Evolutionary conservation across 1,140 invertebrate genomes (phyloP).

Genomic region (Micrasema longulum): DNA sequence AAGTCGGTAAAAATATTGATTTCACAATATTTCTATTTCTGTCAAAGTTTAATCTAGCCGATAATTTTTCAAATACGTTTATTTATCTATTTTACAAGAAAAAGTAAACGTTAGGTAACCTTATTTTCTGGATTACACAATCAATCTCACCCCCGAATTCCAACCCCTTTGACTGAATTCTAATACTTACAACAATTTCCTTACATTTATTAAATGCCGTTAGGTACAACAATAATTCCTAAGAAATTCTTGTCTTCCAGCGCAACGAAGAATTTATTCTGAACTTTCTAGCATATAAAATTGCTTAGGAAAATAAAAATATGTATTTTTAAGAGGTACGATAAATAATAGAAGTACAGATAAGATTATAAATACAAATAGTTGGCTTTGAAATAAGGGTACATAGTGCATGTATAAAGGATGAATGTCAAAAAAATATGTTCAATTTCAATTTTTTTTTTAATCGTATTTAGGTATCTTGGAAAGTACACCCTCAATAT

Average conservation of each 20-base stretch:
- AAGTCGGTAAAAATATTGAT: too few relatives aligned
- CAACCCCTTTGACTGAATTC: constrained; percentile 8
- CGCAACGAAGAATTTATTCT: neutral
- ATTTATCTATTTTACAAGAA: too few relatives aligned
- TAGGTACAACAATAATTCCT: constrained; percentile 1
- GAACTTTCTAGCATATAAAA: neutral
- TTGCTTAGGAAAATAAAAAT: neutral
- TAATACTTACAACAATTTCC: neutral
- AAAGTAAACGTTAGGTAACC: neutral
- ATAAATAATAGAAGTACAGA: neutral
- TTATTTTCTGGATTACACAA: neutral
- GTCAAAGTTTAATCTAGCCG: too few relatives aligned
- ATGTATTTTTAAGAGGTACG: neutral
- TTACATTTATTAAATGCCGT: constrained; percentile 11
- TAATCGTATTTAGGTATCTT: too few relatives aligned
- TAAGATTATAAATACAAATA: neutral
- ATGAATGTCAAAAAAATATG: too few relatives aligned
- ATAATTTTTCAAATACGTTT: too few relatives aligned
- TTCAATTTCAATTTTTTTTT: too few relatives aligned
- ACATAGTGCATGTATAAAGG: too few relatives aligned
- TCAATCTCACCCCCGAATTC: constrained; percentile 15
- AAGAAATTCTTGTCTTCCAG: neutral
- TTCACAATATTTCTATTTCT: too few relatives aligned
- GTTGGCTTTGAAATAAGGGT: too few relatives aligned
- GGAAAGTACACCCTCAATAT: too few relatives aligned